Evolutionary conservation across 2,888 invertebrate species (phyloP), one percentile per base, ranked within the genome.

Genomic region (Cheilosia pagana): DNA sequence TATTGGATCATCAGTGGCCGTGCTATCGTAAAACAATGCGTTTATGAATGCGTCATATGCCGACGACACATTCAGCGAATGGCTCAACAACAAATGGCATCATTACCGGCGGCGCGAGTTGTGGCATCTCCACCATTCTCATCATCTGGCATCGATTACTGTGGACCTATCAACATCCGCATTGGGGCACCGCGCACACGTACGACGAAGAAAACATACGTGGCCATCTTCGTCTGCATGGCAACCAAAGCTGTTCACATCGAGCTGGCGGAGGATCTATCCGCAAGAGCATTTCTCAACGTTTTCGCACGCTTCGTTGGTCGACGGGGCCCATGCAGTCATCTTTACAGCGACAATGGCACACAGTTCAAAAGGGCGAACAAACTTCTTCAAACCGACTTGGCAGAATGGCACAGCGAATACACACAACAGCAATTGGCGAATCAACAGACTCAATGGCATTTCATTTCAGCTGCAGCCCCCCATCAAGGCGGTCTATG

Each of bases 291-390:
- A 39, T 67, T 76, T 21, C 7, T 67, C n/a, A 59, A 59, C 31
- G 48, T 41, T 23, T 75, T 63, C 7, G 23, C 43, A 1, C 55
- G 74, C 7, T 74, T 74, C 21, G 14, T 12, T 0, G 12, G 43
- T 28, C 50, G 52, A 0, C 52, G 68, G 41, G 60, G 68, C 16
- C 60, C 53, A 3, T 68, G 68, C 21, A 21, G 14, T 25, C 23
- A 75, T 3, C 65, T 62, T 6, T 53, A 72, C n/a, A 72, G 62
- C 45, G 53, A 72, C 23, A 72, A 75, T 75, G 65, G 74, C 35
- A 67, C 59, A 12, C 70, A 71, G 59, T 71, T 68, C 55, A 68
- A 43, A 55, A 55, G 16, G 43, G 55, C 68, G 45, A 55, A 55
- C n/a, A 68, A 55, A 12, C 39, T 52, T 45, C 41, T 59, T 2